phyloP scores from a whole-genome alignment of 2,797 vertebrate genomes.

The Leuciscus waleckii region DNA sequence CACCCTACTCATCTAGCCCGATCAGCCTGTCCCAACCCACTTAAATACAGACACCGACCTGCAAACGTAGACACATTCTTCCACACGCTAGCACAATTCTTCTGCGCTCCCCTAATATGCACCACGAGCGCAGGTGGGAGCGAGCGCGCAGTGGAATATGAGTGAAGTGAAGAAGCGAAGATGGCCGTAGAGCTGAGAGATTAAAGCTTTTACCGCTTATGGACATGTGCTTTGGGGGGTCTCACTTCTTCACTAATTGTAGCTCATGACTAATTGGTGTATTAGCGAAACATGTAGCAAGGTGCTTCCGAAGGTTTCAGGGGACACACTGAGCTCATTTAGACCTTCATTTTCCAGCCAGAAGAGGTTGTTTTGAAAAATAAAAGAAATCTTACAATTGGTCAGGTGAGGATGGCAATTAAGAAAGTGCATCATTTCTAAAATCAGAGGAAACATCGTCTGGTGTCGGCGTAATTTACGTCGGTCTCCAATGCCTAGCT shows the following conservation, averaged over 20 bases:
- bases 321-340: constrained; percentile 83
- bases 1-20: constrained; percentile 73
- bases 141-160: constrained; percentile 65
- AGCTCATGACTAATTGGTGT: constrained; percentile 86
- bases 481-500: constrained; percentile 74
- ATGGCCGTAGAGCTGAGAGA: constrained; percentile 78
- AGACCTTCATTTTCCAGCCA: constrained; percentile 80
- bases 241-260: constrained; percentile 80
- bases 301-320: constrained; percentile 77
- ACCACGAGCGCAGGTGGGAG: constrained; percentile 75
- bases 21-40: constrained; percentile 77
- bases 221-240: constrained; percentile 59
- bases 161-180: constrained; percentile 77
- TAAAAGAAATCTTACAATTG: constrained; percentile 82
- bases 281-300: constrained; percentile 84
- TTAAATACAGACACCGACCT: constrained; percentile 77
- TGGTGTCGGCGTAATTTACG: constrained; percentile 79
- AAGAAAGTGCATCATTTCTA: constrained; percentile 77
- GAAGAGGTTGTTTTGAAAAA: constrained; percentile 79
- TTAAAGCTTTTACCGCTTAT: constrained; percentile 72
- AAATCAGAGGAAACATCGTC: constrained; percentile 78
- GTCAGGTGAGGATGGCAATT: constrained; percentile 86
- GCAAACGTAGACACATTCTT: constrained; percentile 80
- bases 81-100: constrained; percentile 39
- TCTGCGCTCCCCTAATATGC: constrained; percentile 74